Percentiles rank a stretch among this genome's conserved stretches.
Conservation (phyloP, 2,797 vertebrate species). For the Alouatta caraya region DNA sequence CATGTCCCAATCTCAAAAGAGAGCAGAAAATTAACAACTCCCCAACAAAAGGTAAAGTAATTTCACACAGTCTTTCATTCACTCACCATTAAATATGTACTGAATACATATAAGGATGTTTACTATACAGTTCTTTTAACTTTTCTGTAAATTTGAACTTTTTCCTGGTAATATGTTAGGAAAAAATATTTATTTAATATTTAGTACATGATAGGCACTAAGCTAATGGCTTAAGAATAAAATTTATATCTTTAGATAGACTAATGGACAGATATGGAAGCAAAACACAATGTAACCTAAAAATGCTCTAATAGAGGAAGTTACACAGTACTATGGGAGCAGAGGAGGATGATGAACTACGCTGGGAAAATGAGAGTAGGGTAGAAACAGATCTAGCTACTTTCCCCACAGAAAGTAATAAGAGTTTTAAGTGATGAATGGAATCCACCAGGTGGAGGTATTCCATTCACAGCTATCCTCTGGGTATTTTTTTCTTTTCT, state of each 20-base stretch:
- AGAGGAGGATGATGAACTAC: background rate
- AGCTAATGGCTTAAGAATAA: slow-evolving; percentile 2
- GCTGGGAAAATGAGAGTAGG: background rate
- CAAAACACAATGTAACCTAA: background rate
- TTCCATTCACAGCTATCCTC: background rate
- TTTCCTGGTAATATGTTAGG: slow-evolving; percentile 26
- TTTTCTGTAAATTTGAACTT: slow-evolving; percentile 12
- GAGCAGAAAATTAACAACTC: background rate
- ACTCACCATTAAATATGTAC: background rate
- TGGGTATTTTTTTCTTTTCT: background rate
- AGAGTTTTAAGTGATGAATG: background rate
- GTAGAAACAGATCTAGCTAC: background rate
- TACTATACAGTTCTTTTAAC: background rate
- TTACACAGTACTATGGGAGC: background rate
- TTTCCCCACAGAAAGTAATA: background rate
- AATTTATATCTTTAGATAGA: background rate
- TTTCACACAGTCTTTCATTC: background rate
- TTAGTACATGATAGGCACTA: slow-evolving; percentile 6
- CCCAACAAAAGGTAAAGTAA: background rate
- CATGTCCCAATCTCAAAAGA: slow-evolving; percentile 4
- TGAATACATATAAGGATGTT: background rate
- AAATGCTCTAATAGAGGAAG: background rate
- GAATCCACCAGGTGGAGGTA: background rate
- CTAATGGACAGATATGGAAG: background rate
- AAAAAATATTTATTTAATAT: slow-evolving; percentile 24